Conservation (phyloP, 2,113 vertebrate genomes). For the Apteryx mantelli region DNA sequence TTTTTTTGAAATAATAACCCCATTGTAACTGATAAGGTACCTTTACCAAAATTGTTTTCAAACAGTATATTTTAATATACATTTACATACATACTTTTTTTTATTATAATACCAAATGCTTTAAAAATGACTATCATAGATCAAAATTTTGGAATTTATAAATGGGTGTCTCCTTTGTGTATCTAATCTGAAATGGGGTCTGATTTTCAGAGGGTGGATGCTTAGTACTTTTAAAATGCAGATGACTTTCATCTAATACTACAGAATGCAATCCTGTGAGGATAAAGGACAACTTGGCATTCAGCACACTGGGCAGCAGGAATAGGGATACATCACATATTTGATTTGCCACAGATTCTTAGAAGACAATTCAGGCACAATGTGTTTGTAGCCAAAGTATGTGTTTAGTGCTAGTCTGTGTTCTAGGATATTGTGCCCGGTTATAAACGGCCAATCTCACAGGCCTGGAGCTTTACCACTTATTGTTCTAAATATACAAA, state of each 20-base stretch:
- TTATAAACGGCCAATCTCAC: not conserved
- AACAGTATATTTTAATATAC: not conserved
- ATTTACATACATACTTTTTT: not conserved
- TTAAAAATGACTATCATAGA: not conserved
- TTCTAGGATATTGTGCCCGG: not conserved
- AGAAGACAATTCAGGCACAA: not conserved
- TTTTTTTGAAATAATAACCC: not conserved
- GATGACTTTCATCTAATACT: not conserved
- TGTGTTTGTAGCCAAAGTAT: not conserved
- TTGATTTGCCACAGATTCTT: not conserved
- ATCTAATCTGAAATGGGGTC: not conserved
- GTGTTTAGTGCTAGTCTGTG: accelerated
- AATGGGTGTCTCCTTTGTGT: not conserved
- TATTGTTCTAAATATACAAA: not conserved
- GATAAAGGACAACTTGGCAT: not conserved
- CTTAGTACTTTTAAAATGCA: not conserved
- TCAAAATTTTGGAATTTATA: not conserved
- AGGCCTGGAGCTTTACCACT: not conserved
- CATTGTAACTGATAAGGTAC: not conserved
- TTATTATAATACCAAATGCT: not conserved
- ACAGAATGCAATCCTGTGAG: not conserved
- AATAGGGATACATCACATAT: not conserved
- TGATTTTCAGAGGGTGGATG: not conserved
- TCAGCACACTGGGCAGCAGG: too few species aligned
- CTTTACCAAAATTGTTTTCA: not conserved